Evolutionary conservation across 2,797 vertebrate species (phyloP), one percentile per base, ranked within the genome.

Genomic region (Neosilurus mollespiculum): DNA sequence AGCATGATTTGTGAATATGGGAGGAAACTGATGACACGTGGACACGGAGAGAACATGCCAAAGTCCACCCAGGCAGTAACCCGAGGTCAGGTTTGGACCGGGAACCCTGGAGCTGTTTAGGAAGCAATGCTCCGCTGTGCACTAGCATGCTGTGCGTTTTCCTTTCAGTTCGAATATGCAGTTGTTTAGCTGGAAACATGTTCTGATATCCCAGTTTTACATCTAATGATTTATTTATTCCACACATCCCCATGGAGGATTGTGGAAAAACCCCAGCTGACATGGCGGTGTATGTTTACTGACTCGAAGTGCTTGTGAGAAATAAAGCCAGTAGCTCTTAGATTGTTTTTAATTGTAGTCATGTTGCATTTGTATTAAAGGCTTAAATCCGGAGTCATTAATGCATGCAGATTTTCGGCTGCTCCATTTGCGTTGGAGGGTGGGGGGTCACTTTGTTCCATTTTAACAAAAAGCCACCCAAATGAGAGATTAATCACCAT

Each of bases 401-500:
- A 86, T 83, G 81, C 53, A 54, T 82, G 59, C 78, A 70, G 73
- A 81, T 84, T 86, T 87, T 24, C 82, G 77, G 81, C 75, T 22
- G 10, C 37, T 84, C 80, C 80, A 83, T 87, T 88, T 87, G 88
- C 90, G 90, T 91, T 90, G 88, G 43, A 4, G 43, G 43, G 43
- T 4, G 8, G 43, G 43, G 43, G 43, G 43, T 4, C 1, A 86
- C 71, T 59, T 72, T n/a, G 86, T 87, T 88, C 85, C 66, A 66
- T 16, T 83, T 80, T 43, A 82, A 80, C 30, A 87, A 89, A 87
- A 88, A 88, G 37, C 64, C 49, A 76, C 81, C 79, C 43, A 73
- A 81, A 58, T 69, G 22, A 80, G 82, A 78, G 87, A 90, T 89
- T 88, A 92, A 93, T 93, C 90, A 90, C 88, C 90, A 91, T 92